Evolutionary conservation across 2,888 invertebrate genomes (phyloP).

Genomic region (Thymelicus acteon): DNA sequence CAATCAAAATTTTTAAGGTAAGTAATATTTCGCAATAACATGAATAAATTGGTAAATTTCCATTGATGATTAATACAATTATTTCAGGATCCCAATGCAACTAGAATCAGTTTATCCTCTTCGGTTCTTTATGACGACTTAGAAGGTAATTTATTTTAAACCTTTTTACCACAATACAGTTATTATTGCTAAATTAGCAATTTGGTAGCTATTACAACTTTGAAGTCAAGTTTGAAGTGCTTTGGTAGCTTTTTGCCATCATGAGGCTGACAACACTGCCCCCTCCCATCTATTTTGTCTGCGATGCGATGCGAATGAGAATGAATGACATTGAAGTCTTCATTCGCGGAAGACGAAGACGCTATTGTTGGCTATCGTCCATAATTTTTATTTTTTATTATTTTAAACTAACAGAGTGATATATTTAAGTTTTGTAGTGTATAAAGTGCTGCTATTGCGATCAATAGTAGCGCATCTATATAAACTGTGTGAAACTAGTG

Average conservation of each 20-base stretch:
- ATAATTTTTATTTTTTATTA: constrained; percentile 77
- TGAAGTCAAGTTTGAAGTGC: no score
- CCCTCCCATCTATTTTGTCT: constrained; percentile 5
- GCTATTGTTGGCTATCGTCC: constrained; percentile 73
- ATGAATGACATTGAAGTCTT: constrained; percentile 49
- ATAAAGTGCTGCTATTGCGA: constrained; percentile 61
- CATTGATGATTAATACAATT: constrained; percentile 18
- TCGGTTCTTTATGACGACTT: constrained; percentile 66
- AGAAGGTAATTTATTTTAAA: constrained; percentile 56
- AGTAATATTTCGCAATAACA: constrained; percentile 18
- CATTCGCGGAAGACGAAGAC: constrained; percentile 72
- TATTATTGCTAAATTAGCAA: neutral
- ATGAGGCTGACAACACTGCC: constrained; percentile 41
- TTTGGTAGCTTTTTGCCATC: constrained; percentile 29
- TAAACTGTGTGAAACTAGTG: constrained; percentile 61
- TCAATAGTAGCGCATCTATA: constrained; percentile 59
- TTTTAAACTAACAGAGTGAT: constrained; percentile 51
- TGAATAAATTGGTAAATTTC: neutral
- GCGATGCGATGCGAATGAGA: constrained; percentile 36
- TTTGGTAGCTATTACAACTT: neutral
- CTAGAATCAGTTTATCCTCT: constrained; percentile 63
- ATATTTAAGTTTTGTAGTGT: constrained; percentile 59
- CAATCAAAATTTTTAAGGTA: constrained; percentile 75
- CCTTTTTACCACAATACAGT: no score
- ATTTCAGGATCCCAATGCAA: constrained; percentile 68